A percentile compares a stretch with the other conserved stretches of the same genome.
Conservation (phyloP, 1,140 invertebrate genomes). For the Trinorchestia longiramus region DNA sequence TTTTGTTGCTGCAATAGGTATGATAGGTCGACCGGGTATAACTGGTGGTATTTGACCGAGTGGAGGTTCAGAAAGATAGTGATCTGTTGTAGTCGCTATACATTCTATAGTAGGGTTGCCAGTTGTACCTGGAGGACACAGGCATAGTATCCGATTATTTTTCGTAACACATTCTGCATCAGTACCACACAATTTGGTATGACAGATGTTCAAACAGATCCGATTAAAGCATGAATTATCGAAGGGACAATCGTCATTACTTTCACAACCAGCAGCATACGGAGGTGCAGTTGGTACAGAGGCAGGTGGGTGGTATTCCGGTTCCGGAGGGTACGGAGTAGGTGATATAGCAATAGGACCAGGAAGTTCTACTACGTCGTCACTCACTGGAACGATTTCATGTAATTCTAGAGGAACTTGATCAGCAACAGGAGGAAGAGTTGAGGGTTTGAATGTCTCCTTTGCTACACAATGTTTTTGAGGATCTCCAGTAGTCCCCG, state of each 20-base stretch:
- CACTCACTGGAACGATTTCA: neutral
- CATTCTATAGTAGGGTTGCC: conserved; percentile 67
- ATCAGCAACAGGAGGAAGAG: conserved; percentile 35
- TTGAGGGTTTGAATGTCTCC: conserved; percentile 32
- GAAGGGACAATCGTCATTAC: conserved; percentile 68
- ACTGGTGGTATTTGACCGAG: neutral
- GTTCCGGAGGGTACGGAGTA: conserved; percentile 52
- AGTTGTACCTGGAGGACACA: conserved; percentile 68
- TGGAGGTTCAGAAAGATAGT: neutral
- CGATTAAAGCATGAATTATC: conserved; percentile 69
- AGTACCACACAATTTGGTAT: conserved; percentile 36
- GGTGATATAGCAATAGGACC: neutral
- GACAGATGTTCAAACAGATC: conserved; percentile 64
- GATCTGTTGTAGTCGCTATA: conserved; percentile 34
- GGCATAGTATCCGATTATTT: conserved; percentile 65
- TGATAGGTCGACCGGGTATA: neutral
- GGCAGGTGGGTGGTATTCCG: neutral
- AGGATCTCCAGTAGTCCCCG: conserved; percentile 85
- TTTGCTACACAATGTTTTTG: conserved; percentile 79
- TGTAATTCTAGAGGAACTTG: neutral
- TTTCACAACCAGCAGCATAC: conserved; percentile 67
- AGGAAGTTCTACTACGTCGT: neutral
- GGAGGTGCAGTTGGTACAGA: conserved; percentile 39
- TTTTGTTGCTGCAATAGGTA: neutral
- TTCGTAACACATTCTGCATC: conserved; percentile 68